These are phyloP conservation scores for Procavia capensis DNA, from an alignment of 2,113 vertebrate genomes.

Conservation along the genomic window DNA sequence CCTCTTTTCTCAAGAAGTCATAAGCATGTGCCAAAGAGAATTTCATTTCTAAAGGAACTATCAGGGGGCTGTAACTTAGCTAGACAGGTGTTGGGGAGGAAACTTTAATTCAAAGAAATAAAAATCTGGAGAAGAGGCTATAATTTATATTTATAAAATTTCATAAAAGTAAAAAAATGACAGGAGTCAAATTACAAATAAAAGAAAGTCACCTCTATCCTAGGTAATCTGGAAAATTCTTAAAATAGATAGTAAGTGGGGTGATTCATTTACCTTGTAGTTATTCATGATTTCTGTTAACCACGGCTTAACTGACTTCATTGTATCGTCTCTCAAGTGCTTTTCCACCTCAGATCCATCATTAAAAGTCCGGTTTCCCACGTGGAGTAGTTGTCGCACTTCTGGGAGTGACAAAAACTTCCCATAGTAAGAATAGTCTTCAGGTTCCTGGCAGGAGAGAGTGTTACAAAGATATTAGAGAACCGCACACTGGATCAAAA, in stretches of 20 bases:
- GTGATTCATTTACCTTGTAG: slow-evolving; percentile 89
- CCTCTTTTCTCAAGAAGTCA: not conserved
- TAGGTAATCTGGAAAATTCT: not conserved
- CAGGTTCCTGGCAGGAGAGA: slow-evolving; percentile 85
- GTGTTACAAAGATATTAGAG: not conserved
- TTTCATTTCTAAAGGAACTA: slow-evolving; percentile 1
- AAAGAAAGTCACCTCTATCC: not conserved
- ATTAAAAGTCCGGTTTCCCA: slow-evolving; percentile 91
- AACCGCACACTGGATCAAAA: not conserved
- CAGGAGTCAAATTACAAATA: not conserved
- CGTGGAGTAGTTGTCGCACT: slow-evolving; percentile 90
- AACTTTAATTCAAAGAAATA: slow-evolving; percentile 24
- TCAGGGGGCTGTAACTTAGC: not conserved
- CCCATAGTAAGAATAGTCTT: slow-evolving; percentile 88
- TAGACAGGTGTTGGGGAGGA: not conserved
- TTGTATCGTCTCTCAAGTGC: slow-evolving; percentile 89
- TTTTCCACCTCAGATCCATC: slow-evolving; percentile 88
- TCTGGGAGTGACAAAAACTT: slow-evolving; percentile 88
- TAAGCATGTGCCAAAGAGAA: not conserved
- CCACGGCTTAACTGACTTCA: slow-evolving; percentile 94
- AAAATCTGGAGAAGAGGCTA: not conserved
- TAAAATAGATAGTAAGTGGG: not conserved
- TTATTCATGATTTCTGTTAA: slow-evolving; percentile 92
- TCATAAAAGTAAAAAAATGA: not conserved
- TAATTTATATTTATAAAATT: not conserved